A percentile compares a stretch with the other conserved stretches of the same genome.
phyloP scores from a whole-genome alignment of 2,797 vertebrate species.

The Lateolabrax maculatus region DNA sequence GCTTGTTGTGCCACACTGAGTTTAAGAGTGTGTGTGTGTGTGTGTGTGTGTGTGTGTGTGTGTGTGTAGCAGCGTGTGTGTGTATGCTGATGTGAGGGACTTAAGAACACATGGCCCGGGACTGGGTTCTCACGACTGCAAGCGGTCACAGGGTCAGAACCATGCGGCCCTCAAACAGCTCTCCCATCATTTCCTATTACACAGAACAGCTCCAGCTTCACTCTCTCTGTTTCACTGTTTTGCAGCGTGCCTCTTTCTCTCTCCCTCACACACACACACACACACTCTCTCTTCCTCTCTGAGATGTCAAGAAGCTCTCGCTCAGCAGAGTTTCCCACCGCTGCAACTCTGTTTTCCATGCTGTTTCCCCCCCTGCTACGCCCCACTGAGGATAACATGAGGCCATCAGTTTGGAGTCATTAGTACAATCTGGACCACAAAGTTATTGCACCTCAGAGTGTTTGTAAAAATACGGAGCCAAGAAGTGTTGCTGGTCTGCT shows the following conservation, averaged over 20 bases:
- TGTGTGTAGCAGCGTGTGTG: constrained; percentile 17
- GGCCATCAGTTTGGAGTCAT: constrained; percentile 67
- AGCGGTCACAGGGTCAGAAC: constrained; percentile 68
- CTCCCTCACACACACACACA: constrained; percentile 23
- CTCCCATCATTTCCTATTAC: constrained; percentile 66
- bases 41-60: constrained; percentile 36
- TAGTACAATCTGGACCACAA: constrained; percentile 61
- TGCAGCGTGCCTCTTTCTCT: neutral
- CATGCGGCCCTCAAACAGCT: constrained; percentile 60
- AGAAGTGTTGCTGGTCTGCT: constrained; percentile 52
- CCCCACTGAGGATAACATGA: constrained; percentile 63
- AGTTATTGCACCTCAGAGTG: constrained; percentile 72
- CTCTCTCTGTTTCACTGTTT: constrained; percentile 24
- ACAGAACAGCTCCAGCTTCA: constrained; percentile 48
- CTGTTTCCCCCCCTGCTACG: neutral
- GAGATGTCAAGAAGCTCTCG: constrained; percentile 52
- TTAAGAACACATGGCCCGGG: constrained; percentile 57
- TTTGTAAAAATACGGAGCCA: constrained; percentile 61
- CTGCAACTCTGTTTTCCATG: constrained; percentile 61
- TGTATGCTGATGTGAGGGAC: constrained; percentile 31
- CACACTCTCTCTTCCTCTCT: constrained; percentile 46
- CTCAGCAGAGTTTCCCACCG: constrained; percentile 64
- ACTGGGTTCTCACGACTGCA: constrained; percentile 76
- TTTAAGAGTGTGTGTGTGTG: neutral
- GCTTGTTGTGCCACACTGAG: neutral